Evolutionary conservation across 2,888 invertebrate species (phyloP).

Genomic region (Yponomeuta evonymella): DNA sequence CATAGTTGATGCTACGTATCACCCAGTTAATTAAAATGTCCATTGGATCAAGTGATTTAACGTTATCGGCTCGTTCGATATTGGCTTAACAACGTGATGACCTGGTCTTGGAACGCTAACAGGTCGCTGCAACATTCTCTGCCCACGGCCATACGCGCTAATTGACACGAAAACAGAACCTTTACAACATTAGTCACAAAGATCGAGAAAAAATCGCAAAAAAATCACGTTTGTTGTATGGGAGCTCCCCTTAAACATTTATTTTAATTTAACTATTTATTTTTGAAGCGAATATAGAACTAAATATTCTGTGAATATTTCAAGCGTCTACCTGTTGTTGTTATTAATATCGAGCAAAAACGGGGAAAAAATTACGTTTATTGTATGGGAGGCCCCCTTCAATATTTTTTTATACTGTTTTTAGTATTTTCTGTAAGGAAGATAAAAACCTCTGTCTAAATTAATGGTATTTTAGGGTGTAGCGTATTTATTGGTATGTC

Average conservation of each 20-base stretch:
- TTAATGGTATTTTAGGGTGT: no score
- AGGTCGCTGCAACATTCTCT: constrained; percentile 40
- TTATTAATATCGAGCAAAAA: no score
- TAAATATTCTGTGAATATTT: no score
- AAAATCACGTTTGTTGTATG: background rate
- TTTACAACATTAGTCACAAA: constrained; percentile 28
- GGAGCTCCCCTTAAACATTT: background rate
- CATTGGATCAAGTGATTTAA: background rate
- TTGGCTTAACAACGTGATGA: constrained; percentile 24
- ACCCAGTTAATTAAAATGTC: background rate
- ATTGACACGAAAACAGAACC: constrained; percentile 29
- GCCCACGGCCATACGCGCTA: constrained; percentile 27
- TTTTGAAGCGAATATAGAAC: no score
- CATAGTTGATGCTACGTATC: background rate
- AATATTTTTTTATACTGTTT: no score
- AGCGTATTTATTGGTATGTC: no score
- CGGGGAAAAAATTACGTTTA: no score
- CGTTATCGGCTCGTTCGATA: background rate
- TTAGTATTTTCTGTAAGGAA: constrained; percentile 79
- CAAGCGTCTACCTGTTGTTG: no score
- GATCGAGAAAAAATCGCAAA: constrained; percentile 20
- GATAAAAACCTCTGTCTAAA: constrained; percentile 24
- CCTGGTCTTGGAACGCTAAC: constrained; percentile 27
- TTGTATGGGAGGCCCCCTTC: no score
- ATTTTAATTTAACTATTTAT: no score